Conservation (phyloP, 2,888 invertebrate species). For the Drosophila hamatofila region DNA sequence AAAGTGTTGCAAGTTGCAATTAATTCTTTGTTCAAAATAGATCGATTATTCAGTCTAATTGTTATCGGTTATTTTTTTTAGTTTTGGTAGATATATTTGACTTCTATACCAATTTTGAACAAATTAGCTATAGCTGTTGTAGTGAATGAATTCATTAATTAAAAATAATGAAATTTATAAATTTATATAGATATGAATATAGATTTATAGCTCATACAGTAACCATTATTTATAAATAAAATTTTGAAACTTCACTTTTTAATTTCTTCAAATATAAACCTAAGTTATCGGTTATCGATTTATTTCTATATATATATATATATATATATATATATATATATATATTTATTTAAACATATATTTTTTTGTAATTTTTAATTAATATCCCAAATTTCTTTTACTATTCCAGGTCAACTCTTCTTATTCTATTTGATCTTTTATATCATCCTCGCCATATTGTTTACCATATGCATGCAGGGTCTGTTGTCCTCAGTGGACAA, state of each 20-base stretch:
- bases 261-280: no score
- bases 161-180: no score
- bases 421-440: conserved; percentile 96
- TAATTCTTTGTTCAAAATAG: background rate
- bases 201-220: no score
- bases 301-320: no score
- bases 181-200: background rate
- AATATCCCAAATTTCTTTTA: background rate
- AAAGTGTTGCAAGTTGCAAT: conserved; percentile 1
- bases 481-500: conserved; percentile 90
- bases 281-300: background rate
- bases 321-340: background rate
- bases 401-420: conserved; percentile 89
- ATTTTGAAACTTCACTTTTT: no score
- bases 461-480: conserved; percentile 94
- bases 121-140: no score
- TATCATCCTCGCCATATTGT: conserved; percentile 92
- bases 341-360: background rate
- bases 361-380: background rate
- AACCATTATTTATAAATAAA: no score
- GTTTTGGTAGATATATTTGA: background rate
- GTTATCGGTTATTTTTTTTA: background rate
- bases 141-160: no score
- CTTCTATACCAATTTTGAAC: no score
- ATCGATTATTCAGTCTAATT: background rate